These are phyloP conservation scores for Scophthalmus maximus DNA, from an alignment of 2,113 vertebrate species.

Conservation along the genomic window DNA sequence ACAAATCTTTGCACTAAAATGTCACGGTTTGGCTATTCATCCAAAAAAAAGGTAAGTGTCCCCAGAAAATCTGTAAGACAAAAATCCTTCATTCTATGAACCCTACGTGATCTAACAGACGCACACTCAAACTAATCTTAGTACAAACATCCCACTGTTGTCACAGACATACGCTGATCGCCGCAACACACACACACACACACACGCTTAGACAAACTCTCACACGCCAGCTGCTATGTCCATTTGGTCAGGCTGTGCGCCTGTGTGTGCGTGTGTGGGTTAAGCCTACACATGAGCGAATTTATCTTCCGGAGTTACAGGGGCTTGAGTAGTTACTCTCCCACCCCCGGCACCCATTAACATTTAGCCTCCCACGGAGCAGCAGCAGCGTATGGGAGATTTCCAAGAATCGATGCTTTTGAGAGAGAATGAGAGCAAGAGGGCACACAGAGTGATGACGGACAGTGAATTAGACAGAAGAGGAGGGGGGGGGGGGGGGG, in stretches of 20 bases:
- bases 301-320: constrained; percentile 44
- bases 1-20: neutral
- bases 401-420: constrained; percentile 57
- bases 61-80: neutral
- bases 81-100: neutral
- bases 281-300: constrained; percentile 46
- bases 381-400: constrained; percentile 29
- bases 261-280: constrained; percentile 11
- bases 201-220: too few relatives aligned
- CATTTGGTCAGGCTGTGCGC: constrained; percentile 23
- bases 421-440: constrained; percentile 17
- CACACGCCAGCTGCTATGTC: constrained; percentile 24
- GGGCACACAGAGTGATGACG: constrained; percentile 17
- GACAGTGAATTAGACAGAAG: constrained; percentile 17
- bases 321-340: constrained; percentile 44
- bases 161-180: neutral
- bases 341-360: constrained; percentile 39
- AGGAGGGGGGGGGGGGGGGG: neutral
- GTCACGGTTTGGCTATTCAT: neutral
- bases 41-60: neutral
- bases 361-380: constrained; percentile 42
- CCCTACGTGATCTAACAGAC: neutral
- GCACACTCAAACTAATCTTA: neutral
- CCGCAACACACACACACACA: neutral
- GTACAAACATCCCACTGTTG: neutral